A percentile compares a stretch with the other conserved stretches of the same genome.
Evolutionary conservation across 2,888 invertebrate genomes (phyloP).

Genomic region (Drosophila macrospina): DNA sequence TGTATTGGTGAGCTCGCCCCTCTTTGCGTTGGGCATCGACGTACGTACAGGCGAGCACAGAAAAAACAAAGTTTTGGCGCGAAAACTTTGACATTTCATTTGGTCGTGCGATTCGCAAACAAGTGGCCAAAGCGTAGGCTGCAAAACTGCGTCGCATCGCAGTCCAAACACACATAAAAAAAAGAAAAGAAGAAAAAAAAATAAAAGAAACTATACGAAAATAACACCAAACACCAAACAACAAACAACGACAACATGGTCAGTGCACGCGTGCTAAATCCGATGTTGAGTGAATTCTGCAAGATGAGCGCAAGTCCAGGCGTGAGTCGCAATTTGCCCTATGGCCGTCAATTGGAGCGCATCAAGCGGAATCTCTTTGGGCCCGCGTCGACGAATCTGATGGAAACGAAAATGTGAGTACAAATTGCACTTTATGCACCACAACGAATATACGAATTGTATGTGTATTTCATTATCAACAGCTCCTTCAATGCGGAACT

Average conservation of each 20-base stretch:
- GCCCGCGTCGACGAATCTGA: constrained; percentile 52
- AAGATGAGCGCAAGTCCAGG: constrained; percentile 77
- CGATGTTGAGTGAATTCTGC: constrained; percentile 81
- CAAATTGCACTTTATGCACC: not conserved
- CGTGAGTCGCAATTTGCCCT: constrained; percentile 40
- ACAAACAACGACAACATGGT: constrained; percentile 54
- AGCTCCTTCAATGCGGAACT: constrained; percentile 82
- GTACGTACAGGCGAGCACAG: constrained; percentile 61
- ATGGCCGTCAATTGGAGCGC: constrained; percentile 76
- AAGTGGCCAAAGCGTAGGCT: constrained; percentile 56
- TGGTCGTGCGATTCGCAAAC: constrained; percentile 62
- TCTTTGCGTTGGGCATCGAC: constrained; percentile 29
- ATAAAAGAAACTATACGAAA: constrained; percentile 5
- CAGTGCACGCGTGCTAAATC: constrained; percentile 83
- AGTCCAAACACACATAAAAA: constrained; percentile 39
- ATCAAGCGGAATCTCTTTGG: constrained; percentile 85
- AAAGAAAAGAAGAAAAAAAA: constrained; percentile 30
- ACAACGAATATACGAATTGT: constrained; percentile 4
- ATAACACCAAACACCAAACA: constrained; percentile 19
- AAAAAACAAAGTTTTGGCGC: constrained; percentile 81
- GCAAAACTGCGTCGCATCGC: constrained; percentile 62
- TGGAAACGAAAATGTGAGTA: constrained; percentile 82
- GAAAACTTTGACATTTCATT: constrained; percentile 80
- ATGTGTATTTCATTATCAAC: constrained; percentile 47
- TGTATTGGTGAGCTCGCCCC: constrained; percentile 47